phyloP scores from a whole-genome alignment of 1,140 invertebrate species.

The Myzus persicae region DNA sequence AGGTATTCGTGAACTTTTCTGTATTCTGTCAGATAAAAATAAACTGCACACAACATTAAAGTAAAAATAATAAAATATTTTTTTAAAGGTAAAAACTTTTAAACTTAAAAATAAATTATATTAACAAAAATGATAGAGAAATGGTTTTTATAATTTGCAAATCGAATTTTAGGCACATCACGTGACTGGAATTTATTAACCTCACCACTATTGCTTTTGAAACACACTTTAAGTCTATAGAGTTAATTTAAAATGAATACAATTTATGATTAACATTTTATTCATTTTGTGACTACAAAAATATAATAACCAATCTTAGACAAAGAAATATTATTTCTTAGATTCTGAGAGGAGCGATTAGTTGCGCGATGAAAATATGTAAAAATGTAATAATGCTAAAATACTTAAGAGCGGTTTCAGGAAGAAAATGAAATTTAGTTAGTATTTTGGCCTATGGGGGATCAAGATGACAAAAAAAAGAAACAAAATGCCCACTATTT shows the following conservation, averaged over 20 bases:
- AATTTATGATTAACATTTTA: too few species aligned
- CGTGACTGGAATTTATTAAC: background rate
- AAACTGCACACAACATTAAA: background rate
- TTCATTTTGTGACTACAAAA: background rate
- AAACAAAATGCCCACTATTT: too few species aligned
- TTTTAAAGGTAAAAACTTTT: background rate
- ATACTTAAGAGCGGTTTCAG: too few species aligned
- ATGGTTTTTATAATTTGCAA: background rate
- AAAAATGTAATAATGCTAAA: too few species aligned
- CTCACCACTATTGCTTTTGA: background rate
- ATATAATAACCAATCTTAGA: background rate
- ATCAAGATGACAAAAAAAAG: too few species aligned
- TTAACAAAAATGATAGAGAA: background rate
- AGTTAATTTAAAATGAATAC: background rate
- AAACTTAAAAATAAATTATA: background rate
- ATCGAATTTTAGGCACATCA: background rate
- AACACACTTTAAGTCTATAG: background rate
- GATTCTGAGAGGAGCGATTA: background rate
- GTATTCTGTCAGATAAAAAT: background rate
- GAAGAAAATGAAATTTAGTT: too few species aligned
- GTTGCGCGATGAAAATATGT: too few species aligned
- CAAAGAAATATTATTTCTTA: background rate
- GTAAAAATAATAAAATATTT: background rate
- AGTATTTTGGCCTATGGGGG: too few species aligned
- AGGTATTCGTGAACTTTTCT: background rate